Evolutionary conservation across 1,140 invertebrate species (phyloP).

Genomic region (Leptinotarsa texana): DNA sequence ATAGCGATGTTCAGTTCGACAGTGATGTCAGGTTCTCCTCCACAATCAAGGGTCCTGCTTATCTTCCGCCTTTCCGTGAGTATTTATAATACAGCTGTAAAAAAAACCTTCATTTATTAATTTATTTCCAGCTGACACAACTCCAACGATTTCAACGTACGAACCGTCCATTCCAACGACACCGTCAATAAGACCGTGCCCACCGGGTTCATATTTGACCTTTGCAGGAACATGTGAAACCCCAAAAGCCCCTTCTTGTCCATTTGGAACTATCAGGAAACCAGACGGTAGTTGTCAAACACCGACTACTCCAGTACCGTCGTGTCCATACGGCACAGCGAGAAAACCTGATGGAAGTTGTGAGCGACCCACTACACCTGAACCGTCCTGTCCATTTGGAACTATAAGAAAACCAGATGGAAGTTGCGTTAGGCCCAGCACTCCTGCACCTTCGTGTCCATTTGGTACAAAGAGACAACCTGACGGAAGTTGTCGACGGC

Average conservation of each 20-base stretch:
- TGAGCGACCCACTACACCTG: slow-evolving; percentile 17
- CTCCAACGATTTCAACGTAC: slow-evolving; percentile 13
- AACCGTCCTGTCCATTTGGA: slow-evolving; percentile 31
- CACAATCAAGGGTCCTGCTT: slow-evolving; percentile 48
- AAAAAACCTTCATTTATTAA: background rate
- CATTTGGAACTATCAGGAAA: slow-evolving; percentile 32
- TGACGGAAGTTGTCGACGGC: slow-evolving; percentile 23
- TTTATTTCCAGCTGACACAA: slow-evolving; percentile 20
- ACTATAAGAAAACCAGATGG: slow-evolving; percentile 25
- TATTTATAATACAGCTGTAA: background rate
- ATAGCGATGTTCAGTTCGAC: slow-evolving; percentile 47
- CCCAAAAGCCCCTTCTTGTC: slow-evolving; percentile 15
- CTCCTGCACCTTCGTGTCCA: slow-evolving; percentile 13
- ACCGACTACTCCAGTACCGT: slow-evolving; percentile 21
- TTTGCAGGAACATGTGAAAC: slow-evolving; percentile 24
- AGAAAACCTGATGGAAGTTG: slow-evolving; percentile 20
- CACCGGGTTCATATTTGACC: slow-evolving; percentile 3
- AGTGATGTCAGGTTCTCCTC: slow-evolving; percentile 48
- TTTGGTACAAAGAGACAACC: slow-evolving; percentile 18
- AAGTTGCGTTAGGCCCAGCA: slow-evolving; percentile 9
- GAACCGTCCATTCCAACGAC: slow-evolving; percentile 4
- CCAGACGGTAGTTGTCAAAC: slow-evolving; percentile 32
- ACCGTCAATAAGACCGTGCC: background rate
- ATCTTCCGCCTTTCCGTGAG: slow-evolving; percentile 46
- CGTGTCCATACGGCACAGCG: slow-evolving; percentile 30